Conservation (phyloP, 92 coral and sea anemone genomes). For the Epizoanthus scotinus region DNA sequence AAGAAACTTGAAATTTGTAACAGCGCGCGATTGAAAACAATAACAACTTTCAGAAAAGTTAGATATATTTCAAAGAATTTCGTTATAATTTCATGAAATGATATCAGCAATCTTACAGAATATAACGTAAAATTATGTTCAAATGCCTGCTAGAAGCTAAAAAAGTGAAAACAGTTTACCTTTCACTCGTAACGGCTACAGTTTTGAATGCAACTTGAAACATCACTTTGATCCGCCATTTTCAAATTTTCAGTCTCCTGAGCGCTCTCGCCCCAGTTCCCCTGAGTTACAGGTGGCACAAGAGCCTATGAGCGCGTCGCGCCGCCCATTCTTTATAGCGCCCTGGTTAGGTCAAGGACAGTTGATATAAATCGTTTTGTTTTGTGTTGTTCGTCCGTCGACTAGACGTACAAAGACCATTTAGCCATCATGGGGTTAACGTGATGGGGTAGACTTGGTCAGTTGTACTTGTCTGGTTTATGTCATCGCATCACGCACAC, state of each 20-base stretch:
- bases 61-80: slow-evolving; percentile 17
- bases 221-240: slow-evolving; percentile 7
- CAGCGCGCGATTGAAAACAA: slow-evolving; percentile 20
- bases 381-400: too few species aligned
- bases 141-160: slow-evolving; percentile 12
- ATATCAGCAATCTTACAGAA: background rate
- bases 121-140: slow-evolving; percentile 12
- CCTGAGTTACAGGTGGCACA: slow-evolving; percentile 10
- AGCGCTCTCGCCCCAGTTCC: slow-evolving; percentile 29
- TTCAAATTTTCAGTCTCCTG: background rate
- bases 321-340: slow-evolving; percentile 6
- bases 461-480: too few species aligned
- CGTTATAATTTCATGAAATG: slow-evolving; percentile 13
- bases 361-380: too few species aligned
- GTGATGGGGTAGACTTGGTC: too few species aligned
- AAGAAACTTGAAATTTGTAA: slow-evolving; percentile 1
- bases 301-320: slow-evolving; percentile 16
- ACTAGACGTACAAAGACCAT: too few species aligned
- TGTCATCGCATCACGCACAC: too few species aligned
- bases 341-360: too few species aligned
- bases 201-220: background rate
- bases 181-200: slow-evolving; percentile 2
- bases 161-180: slow-evolving; percentile 16
- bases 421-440: too few species aligned
- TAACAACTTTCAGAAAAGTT: slow-evolving; percentile 15